phyloP scores from a whole-genome alignment of 1,140 invertebrate species.

The Caenorhabditis inopinata region DNA sequence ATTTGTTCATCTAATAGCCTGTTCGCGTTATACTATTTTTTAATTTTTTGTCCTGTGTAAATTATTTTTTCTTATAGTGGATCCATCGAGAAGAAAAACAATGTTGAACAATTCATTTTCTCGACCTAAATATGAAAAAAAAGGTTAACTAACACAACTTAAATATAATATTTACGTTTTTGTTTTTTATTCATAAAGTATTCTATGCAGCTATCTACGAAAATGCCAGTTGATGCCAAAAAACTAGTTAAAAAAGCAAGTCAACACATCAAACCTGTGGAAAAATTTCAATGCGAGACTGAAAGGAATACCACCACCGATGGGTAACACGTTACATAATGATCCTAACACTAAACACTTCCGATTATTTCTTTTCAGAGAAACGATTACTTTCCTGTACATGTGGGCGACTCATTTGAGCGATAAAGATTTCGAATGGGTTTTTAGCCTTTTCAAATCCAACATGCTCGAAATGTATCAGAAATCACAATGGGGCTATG shows the following conservation, averaged over 20 bases:
- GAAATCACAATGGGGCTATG: conserved; percentile 53
- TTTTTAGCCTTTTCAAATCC: conserved; percentile 46
- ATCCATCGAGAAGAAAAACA: too few species aligned
- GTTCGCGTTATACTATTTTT: too few species aligned
- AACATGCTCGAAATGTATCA: conserved; percentile 54
- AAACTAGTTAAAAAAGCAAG: conserved; percentile 54
- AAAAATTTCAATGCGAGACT: conserved; percentile 39
- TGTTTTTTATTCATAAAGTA: too few species aligned
- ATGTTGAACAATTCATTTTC: too few species aligned
- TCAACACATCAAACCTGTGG: conserved; percentile 45
- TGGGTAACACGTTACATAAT: conserved; percentile 40
- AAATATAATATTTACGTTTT: too few species aligned
- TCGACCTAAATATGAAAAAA: too few species aligned
- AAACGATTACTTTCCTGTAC: conserved; percentile 46
- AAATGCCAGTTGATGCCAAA: conserved; percentile 42
- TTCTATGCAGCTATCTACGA: background rate
- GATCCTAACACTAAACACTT: background rate
- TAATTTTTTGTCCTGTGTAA: too few species aligned
- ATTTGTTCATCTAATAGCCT: too few species aligned
- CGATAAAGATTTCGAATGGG: conserved; percentile 48
- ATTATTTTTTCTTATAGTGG: too few species aligned
- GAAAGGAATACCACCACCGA: conserved; percentile 31
- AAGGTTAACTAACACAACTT: too few species aligned
- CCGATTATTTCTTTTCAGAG: conserved; percentile 47
- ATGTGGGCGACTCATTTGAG: conserved; percentile 53